Evolutionary conservation across 2,888 invertebrate genomes (phyloP), one percentile per base, ranked within the genome.

Genomic region (Lasioglossum leucozonium): DNA sequence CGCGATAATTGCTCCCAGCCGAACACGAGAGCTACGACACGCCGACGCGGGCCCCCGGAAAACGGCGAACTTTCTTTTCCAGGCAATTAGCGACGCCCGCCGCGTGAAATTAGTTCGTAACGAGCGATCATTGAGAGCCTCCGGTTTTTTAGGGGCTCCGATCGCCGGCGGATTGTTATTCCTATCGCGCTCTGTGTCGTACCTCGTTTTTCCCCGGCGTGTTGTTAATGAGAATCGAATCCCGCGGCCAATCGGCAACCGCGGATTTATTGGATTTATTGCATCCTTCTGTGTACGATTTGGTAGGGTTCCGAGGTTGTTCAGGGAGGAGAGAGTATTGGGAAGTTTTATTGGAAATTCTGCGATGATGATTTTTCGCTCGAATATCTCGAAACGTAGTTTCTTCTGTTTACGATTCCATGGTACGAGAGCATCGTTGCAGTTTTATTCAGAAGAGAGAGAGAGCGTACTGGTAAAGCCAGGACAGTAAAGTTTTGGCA

Each of bases 101-200:
- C 58, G 51, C 69, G 47, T 16, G 55, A 76, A 87, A 89, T 90
- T 87, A 83, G 79, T 80, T 89, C 72, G 77, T 84, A 82, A 82
- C 72, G 82, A 79, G 67, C 72, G 73, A 81, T 86, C 74, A 51
- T 44, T 18, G 71, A 69, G 62, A 74, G 73, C 42, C 77, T 51
- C 34, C 13, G 51, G 26, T 82, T 81, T 82, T 79, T 79, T 75
- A 67, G 42, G 11, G 18, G 62, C 44, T 26, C 62, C 42, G 75
- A 76, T 72, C 47, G 16, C 34, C 22, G 67, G 10, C 10, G 16
- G 10, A 22, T 22, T 13, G 40, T 67, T 67, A 72, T 51, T 67
- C 73, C 51, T 6, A 22, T n/a, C n/a, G 13, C 44, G 8, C 34
- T 30, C 34, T 37, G n/a, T 76, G 13, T 34, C n/a, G 34, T 5